Conservation (phyloP, 2,113 vertebrate species). For the Elgaria multicarinata region DNA sequence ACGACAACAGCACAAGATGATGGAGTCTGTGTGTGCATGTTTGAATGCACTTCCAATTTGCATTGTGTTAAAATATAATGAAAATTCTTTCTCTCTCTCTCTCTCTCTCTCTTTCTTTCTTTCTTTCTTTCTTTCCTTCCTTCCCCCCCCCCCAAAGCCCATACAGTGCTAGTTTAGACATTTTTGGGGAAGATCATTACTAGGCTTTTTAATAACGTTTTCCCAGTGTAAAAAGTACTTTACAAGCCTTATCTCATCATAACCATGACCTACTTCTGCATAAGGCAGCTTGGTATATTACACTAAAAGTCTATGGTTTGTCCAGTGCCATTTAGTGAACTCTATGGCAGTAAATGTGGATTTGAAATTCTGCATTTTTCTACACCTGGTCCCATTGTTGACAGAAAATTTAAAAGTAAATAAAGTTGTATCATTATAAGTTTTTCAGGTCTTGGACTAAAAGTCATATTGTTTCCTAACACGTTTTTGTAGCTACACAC, state of each 20-base stretch:
- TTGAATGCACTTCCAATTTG: conserved; percentile 44
- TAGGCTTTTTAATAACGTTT: not conserved
- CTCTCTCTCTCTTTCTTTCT: not conserved
- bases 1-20: not conserved
- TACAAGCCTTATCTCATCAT: not conserved
- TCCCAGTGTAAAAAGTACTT: not conserved
- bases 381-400: not conserved
- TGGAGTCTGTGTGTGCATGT: conserved; percentile 7
- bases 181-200: not conserved
- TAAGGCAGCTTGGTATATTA: not conserved
- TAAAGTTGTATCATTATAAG: no score
- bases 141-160: not conserved
- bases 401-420: not conserved
- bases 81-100: not conserved
- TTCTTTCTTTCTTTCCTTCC: not conserved
- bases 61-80: conserved; percentile 22
- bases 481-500: not conserved
- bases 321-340: not conserved
- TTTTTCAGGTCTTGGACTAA: not conserved
- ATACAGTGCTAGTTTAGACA: not conserved
- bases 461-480: not conserved
- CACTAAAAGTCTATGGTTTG: not conserved
- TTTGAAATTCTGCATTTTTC: not conserved
- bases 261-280: not conserved
- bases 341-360: not conserved